phyloP scores from a whole-genome alignment of 2,797 vertebrate genomes.

The Carapus acus region DNA sequence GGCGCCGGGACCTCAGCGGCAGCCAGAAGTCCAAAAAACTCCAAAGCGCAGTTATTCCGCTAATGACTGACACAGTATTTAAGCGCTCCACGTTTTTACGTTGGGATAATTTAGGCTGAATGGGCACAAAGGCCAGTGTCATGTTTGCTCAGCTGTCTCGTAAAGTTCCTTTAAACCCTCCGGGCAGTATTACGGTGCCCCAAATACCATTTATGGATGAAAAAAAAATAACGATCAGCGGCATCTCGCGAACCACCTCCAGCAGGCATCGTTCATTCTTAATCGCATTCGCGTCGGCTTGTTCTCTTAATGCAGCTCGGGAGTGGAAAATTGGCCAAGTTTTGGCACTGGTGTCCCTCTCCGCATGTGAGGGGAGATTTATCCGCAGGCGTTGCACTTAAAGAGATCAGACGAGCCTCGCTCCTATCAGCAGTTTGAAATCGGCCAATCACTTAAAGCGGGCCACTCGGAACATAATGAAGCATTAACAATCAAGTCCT shows the following conservation, averaged over 20 bases:
- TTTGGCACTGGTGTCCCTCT: constrained; percentile 69
- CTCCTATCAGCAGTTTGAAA: constrained; percentile 79
- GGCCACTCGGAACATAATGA: constrained; percentile 69
- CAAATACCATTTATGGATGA: constrained; percentile 36
- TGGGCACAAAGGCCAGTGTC: constrained; percentile 17
- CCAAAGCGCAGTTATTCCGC: constrained; percentile 17
- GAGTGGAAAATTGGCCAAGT: constrained; percentile 58
- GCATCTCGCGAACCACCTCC: constrained; percentile 44
- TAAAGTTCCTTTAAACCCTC: constrained; percentile 28
- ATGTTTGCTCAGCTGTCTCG: constrained; percentile 15
- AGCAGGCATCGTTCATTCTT: constrained; percentile 52
- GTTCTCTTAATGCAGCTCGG: constrained; percentile 60
- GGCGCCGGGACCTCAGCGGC: constrained; percentile 36
- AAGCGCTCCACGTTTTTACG: neutral
- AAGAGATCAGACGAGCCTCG: constrained; percentile 72
- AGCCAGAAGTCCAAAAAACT: constrained; percentile 35
- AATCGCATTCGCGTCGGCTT: constrained; percentile 55
- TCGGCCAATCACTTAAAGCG: constrained; percentile 77
- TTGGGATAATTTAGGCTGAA: constrained; percentile 7
- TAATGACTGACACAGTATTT: constrained; percentile 11
- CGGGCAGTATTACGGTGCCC: constrained; percentile 38
- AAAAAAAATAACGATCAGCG: constrained; percentile 52
- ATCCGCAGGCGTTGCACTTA: constrained; percentile 73
- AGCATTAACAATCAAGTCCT: constrained; percentile 71
- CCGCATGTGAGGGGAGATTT: constrained; percentile 67